These are phyloP conservation scores for Elachura formosa DNA, from an alignment of 2,113 vertebrate genomes.

Conservation along the genomic window DNA sequence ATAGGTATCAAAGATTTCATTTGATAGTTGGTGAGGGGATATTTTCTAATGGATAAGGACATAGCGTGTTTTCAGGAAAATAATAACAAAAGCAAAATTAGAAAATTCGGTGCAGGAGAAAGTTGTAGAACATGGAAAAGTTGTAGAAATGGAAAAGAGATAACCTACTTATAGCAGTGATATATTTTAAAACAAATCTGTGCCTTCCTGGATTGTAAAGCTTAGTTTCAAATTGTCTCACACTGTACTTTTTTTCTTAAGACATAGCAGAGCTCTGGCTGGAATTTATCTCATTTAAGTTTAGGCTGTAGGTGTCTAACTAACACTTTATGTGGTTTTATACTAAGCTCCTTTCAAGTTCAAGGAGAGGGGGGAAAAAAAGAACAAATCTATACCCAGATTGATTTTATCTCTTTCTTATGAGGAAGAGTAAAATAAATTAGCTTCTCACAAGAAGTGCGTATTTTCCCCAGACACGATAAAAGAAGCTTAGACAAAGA, in stretches of 20 bases:
- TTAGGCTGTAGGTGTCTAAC: neutral
- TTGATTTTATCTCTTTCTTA: constrained; percentile 16
- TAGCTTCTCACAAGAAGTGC: neutral
- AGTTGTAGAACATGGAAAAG: neutral
- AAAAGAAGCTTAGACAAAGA: neutral
- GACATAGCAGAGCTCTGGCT: neutral
- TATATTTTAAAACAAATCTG: neutral
- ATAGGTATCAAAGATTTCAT: neutral
- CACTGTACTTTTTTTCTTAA: neutral
- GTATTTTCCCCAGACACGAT: neutral
- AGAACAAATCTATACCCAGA: neutral
- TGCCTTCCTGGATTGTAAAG: neutral
- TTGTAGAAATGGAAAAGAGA: neutral
- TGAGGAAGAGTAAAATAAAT: neutral
- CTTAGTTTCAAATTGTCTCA: neutral
- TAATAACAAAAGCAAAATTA: neutral
- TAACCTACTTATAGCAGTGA: neutral
- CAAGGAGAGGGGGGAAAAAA: rapidly evolving
- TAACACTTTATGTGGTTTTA: neutral
- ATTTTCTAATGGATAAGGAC: neutral
- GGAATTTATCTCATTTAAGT: neutral
- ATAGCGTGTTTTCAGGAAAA: neutral
- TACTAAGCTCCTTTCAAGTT: neutral
- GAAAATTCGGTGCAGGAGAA: neutral
- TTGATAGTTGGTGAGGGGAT: neutral